A percentile compares a stretch with the other conserved stretches of the same genome.
These are phyloP conservation scores for Apostichopus leukothele DNA, from an alignment of 53 echinoderm and acorn worm species.

Conservation along the genomic window DNA sequence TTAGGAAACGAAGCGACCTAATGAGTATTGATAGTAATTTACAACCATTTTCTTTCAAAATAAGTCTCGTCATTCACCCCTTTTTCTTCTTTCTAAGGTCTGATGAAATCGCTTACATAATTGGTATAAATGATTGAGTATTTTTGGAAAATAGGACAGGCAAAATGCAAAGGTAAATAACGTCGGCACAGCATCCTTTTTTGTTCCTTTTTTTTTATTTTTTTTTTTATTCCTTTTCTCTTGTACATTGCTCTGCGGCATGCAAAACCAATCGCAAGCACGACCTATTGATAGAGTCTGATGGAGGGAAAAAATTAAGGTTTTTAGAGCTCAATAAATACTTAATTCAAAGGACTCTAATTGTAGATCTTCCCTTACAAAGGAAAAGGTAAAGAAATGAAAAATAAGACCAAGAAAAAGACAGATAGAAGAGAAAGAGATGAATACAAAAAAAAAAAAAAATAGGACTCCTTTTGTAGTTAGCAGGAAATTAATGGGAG, in stretches of 20 bases:
- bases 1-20: slow-evolving; percentile 23
- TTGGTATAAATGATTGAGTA: slow-evolving; percentile 44
- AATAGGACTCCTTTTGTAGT: not conserved
- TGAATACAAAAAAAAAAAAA: not conserved
- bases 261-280: not conserved
- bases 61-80: slow-evolving; percentile 7
- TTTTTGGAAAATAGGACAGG: slow-evolving; percentile 44
- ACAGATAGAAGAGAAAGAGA: not conserved
- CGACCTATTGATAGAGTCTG: slow-evolving; percentile 34
- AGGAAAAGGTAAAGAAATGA: not conserved
- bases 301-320: slow-evolving; percentile 28
- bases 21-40: slow-evolving; percentile 47
- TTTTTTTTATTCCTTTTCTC: too few species aligned
- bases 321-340: slow-evolving; percentile 37
- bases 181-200: slow-evolving; percentile 5
- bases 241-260: not conserved
- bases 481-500: slow-evolving; percentile 23
- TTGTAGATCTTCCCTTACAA: not conserved
- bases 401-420: not conserved
- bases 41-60: slow-evolving; percentile 41
- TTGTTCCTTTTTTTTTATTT: too few species aligned
- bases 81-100: not conserved
- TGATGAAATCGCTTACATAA: slow-evolving; percentile 25
- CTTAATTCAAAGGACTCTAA: slow-evolving; percentile 16
- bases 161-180: slow-evolving; percentile 32